Base-by-base conservation (phyloP, 2,888 invertebrate species). In the Atethmia centrago region DNA sequence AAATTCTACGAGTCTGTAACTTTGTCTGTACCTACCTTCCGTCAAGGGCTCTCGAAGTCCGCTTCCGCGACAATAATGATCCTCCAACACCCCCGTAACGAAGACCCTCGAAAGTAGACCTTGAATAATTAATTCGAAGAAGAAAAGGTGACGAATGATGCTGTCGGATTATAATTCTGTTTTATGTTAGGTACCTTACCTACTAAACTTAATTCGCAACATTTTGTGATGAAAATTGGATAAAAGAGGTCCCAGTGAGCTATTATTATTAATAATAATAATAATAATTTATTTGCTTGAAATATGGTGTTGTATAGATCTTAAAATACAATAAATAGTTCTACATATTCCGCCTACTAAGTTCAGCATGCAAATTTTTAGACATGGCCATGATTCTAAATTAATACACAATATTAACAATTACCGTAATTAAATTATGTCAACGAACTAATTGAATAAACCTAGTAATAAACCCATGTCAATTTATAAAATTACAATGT, bases 11-110 rank as follows among this genome's bases (percentile, higher is more conserved):
- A 65, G 31, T 73, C 68, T 49, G 80, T 79, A 83, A 67, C 77
- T 71, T 79, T 53, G 67, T 81, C 77, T 56, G 75, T 78, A 59
- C 69, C 71, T 78, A 59, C 69, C 71, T 62, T 53, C 59, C 31
- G 61, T 68, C 25, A 67, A 86, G 86, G 36, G 64, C 68, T 45
- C 83, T 86, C 73, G 53, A 72, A 68, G 47, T 68, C 75, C 79
- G 79, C 84, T 80, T 84, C 79, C 82, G 86, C 67, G 83, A 85
- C 85, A 85, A 86, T 87, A 89, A 89, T 77, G 87, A 84, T 85
- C 76, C 83, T 84, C 75, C 73, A 74, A 71, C 85, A 85, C 49
- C 74, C 88, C 75, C 80, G 82, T 68, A 73, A 74, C 64, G 51
- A 76, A 63, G 66, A 66, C 76, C 64, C 83, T 87, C 71, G 62